phyloP scores from a whole-genome alignment of 1,140 invertebrate species.

The Drosophila bocqueti region DNA sequence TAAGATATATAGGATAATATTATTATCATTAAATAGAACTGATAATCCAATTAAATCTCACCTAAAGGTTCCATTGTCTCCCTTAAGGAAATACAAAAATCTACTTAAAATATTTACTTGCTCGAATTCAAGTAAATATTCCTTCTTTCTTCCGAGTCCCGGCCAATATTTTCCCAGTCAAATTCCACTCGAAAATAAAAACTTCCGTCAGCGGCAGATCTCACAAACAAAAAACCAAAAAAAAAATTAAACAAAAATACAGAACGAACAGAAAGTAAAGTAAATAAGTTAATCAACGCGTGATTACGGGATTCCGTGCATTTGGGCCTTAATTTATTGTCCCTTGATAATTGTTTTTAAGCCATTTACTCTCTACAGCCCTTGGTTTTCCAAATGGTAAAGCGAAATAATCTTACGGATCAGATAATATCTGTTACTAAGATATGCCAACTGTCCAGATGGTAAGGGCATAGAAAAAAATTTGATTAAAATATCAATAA shows the following conservation, averaged over 20 bases:
- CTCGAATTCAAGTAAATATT: not conserved
- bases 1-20: not conserved
- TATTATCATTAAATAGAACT: not conserved
- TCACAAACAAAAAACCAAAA: not conserved
- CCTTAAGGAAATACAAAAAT: not conserved
- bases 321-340: slow-evolving; percentile 9
- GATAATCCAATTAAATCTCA: not conserved
- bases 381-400: not conserved
- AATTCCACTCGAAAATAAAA: slow-evolving; percentile 11
- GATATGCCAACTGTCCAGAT: not conserved
- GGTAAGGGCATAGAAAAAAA: not conserved
- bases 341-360: not conserved
- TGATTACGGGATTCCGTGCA: slow-evolving; percentile 5
- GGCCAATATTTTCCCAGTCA: not conserved
- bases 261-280: not conserved
- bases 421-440: not conserved
- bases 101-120: not conserved
- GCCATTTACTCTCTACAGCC: not conserved
- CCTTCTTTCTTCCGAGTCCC: not conserved
- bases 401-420: not conserved
- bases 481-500: not conserved
- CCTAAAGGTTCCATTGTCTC: not conserved
- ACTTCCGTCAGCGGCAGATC: slow-evolving; percentile 6
- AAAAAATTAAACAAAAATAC: slow-evolving; percentile 5
- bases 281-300: slow-evolving; percentile 13